Percentiles rank a stretch among this genome's conserved stretches.
Evolutionary conservation across 2,797 vertebrate genomes (phyloP).

Genomic region (Psittacula derbiana): DNA sequence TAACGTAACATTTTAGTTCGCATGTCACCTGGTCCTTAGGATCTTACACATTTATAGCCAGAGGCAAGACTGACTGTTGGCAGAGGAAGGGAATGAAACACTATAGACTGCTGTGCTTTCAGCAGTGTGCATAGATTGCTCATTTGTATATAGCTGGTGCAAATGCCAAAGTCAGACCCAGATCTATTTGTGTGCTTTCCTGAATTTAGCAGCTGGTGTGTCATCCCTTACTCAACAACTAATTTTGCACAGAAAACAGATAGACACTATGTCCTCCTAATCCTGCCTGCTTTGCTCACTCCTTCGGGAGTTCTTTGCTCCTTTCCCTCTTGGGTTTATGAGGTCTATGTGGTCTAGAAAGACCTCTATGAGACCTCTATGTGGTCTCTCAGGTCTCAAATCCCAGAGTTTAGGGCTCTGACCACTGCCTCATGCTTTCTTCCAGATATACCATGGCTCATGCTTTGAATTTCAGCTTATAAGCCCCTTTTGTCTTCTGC

Average conservation of each 20-base stretch:
- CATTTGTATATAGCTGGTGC: background rate
- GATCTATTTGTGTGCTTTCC: background rate
- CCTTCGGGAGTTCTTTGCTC: background rate
- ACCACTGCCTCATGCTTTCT: background rate
- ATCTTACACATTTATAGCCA: background rate
- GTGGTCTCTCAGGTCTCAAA: background rate
- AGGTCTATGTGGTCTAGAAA: background rate
- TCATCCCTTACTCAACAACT: background rate
- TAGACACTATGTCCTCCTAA: background rate
- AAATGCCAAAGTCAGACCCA: background rate
- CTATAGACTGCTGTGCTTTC: background rate
- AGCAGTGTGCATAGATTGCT: background rate
- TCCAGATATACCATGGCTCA: background rate
- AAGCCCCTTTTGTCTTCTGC: accelerated
- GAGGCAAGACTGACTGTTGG: background rate
- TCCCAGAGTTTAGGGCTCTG: background rate
- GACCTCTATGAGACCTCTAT: background rate
- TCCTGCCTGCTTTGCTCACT: background rate
- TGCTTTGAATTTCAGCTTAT: background rate
- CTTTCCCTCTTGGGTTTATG: background rate
- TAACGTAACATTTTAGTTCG: background rate
- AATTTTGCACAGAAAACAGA: background rate
- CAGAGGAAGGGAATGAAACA: background rate
- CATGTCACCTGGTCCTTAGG: background rate
- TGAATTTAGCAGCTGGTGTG: background rate